These are phyloP conservation scores for Drosophila monieri DNA, from an alignment of 2,888 invertebrate species.

Conservation along the genomic window DNA sequence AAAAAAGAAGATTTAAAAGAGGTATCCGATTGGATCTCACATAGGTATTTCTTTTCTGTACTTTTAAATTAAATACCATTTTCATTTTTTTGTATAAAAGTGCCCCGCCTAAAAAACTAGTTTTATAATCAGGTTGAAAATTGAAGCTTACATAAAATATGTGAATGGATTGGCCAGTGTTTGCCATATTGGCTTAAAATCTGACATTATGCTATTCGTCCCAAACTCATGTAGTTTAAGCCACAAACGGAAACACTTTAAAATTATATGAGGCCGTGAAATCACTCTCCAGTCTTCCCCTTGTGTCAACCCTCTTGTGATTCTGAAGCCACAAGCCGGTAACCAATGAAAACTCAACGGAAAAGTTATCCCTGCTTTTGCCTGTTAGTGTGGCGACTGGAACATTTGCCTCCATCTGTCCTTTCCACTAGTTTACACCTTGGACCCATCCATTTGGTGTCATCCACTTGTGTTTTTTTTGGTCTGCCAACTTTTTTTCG, in stretches of 20 bases:
- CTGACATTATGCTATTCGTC: slow-evolving; percentile 3
- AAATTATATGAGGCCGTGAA: slow-evolving; percentile 73
- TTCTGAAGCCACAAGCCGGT: slow-evolving; percentile 76
- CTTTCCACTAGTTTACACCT: slow-evolving; percentile 4
- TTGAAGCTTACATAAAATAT: slow-evolving; percentile 29
- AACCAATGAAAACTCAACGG: slow-evolving; percentile 77
- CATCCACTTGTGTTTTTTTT: slow-evolving; percentile 38
- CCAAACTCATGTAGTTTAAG: slow-evolving; percentile 15
- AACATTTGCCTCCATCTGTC: slow-evolving; percentile 38
- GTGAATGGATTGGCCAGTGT: slow-evolving; percentile 65
- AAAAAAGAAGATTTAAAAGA: no score
- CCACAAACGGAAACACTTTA: slow-evolving; percentile 80
- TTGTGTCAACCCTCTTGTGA: slow-evolving; percentile 43
- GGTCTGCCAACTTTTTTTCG: slow-evolving; percentile 68
- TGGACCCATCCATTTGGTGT: slow-evolving; percentile 53
- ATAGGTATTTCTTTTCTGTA: no score
- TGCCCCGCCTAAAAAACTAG: neutral
- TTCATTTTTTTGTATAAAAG: slow-evolving; percentile 23
- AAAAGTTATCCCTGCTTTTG: slow-evolving; percentile 60
- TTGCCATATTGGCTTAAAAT: slow-evolving; percentile 57
- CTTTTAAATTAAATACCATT: slow-evolving; percentile 60
- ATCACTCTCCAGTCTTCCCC: neutral
- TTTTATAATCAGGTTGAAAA: slow-evolving; percentile 10
- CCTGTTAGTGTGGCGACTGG: slow-evolving; percentile 35
- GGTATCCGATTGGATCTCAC: no score